A percentile compares a stretch with the other conserved stretches of the same genome.
Evolutionary conservation across 2,888 invertebrate genomes (phyloP).

Genomic region (Drosophila subsilvestris): DNA sequence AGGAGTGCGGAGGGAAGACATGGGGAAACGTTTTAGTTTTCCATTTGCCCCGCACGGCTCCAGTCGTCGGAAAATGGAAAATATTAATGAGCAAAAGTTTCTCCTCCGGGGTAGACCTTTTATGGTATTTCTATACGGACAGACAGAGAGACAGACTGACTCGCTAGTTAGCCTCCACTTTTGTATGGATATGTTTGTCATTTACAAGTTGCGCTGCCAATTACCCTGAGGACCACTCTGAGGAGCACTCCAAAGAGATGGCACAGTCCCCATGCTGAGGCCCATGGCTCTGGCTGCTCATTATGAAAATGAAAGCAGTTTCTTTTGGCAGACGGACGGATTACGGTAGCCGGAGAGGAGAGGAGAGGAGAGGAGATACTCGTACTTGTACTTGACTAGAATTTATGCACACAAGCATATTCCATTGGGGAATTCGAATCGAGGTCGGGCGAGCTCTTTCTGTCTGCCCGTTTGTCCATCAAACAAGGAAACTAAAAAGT

Average conservation of each 20-base stretch:
- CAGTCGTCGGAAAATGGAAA: conserved; percentile 72
- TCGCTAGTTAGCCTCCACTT: conserved; percentile 14
- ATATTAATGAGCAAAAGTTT: conserved; percentile 78
- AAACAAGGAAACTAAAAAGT: conserved; percentile 63
- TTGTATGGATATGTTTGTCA: conserved; percentile 47
- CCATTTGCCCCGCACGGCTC: conserved; percentile 45
- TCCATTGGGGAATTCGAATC: conserved; percentile 70
- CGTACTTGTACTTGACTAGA: conserved; percentile 45
- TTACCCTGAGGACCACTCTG: conserved; percentile 48
- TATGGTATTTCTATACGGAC: conserved; percentile 60
- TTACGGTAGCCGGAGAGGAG: conserved; percentile 10
- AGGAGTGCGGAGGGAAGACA: conserved; percentile 17
- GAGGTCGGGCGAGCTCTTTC: conserved; percentile 32
- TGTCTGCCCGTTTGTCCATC: conserved; percentile 52
- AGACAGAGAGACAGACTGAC: conserved; percentile 14
- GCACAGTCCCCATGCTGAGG: neutral
- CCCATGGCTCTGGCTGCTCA: conserved; percentile 46
- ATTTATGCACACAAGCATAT: conserved; percentile 75
- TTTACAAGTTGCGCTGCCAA: conserved; percentile 53
- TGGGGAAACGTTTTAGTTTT: conserved; percentile 44
- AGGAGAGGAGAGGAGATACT: neutral
- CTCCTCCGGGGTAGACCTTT: conserved; percentile 48
- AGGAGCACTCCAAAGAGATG: conserved; percentile 28
- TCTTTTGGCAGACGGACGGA: conserved; percentile 44
- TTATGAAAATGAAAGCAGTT: conserved; percentile 76